Conservation (phyloP, 2,888 invertebrate species). For the Drosophila pegasa region DNA sequence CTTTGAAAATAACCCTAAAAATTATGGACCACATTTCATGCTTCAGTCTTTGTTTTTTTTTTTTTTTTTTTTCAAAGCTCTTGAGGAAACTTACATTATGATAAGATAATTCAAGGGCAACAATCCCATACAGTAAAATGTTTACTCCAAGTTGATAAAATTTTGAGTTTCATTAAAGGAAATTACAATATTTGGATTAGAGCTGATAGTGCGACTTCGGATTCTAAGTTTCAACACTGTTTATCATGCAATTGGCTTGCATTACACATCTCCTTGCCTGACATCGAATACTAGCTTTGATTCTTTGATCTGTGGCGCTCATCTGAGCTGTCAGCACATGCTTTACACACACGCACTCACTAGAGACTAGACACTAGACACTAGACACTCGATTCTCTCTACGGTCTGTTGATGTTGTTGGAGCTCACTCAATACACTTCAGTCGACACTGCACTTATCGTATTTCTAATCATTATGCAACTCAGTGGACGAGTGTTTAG, state of each 20-base stretch:
- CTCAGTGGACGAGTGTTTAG: slow-evolving; percentile 49
- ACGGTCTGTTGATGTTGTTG: slow-evolving; percentile 27
- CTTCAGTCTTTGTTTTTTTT: too few species aligned
- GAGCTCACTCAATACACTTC: slow-evolving; percentile 30
- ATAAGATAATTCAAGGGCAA: too few species aligned
- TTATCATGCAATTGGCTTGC: not conserved
- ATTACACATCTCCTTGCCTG: not conserved
- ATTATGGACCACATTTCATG: too few species aligned
- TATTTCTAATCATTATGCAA: slow-evolving; percentile 59
- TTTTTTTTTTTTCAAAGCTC: too few species aligned
- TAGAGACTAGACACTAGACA: slow-evolving; percentile 5
- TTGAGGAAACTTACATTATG: too few species aligned
- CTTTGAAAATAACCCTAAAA: too few species aligned
- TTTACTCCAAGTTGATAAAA: too few species aligned
- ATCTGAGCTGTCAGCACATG: slow-evolving; percentile 21
- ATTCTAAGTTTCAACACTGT: not conserved
- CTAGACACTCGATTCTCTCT: slow-evolving; percentile 1
- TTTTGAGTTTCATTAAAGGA: not conserved
- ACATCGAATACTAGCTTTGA: slow-evolving; percentile 16
- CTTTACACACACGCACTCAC: slow-evolving; percentile 1
- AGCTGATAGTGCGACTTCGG: not conserved
- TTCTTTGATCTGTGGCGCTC: slow-evolving; percentile 48
- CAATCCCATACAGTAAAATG: too few species aligned
- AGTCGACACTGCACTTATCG: slow-evolving; percentile 47
- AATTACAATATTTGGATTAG: not conserved